Percentiles rank a stretch among this genome's conserved stretches.
These are phyloP conservation scores for Diorhabda carinulata DNA, from an alignment of 1,140 invertebrate species.

Conservation along the genomic window DNA sequence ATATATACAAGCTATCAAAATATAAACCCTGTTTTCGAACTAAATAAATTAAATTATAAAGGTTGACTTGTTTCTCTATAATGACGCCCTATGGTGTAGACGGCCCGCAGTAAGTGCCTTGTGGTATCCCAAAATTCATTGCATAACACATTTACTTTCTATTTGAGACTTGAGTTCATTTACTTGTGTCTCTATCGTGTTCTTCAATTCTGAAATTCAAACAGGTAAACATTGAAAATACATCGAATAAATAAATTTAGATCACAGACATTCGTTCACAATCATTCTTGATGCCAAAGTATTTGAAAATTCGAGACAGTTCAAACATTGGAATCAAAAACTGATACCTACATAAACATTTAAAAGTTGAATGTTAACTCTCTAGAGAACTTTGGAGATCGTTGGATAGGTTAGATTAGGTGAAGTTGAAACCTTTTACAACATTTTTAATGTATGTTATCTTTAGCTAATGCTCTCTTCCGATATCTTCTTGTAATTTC, in stretches of 20 bases:
- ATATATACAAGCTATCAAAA: neutral
- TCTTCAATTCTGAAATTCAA: slow-evolving; percentile 77
- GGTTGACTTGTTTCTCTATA: slow-evolving; percentile 14
- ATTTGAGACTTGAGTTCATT: slow-evolving; percentile 91
- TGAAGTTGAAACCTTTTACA: too few species aligned
- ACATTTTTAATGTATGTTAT: too few species aligned
- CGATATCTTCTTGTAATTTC: too few species aligned
- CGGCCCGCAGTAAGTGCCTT: slow-evolving; percentile 41
- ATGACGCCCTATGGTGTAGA: slow-evolving; percentile 26
- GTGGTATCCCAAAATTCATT: slow-evolving; percentile 58
- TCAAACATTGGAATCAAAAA: too few species aligned
- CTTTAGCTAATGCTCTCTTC: too few species aligned
- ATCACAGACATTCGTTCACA: neutral
- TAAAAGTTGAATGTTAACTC: too few species aligned
- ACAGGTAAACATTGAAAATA: slow-evolving; percentile 27
- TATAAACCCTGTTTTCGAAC: neutral
- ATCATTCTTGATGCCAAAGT: neutral
- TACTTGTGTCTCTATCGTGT: slow-evolving; percentile 90
- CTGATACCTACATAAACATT: too few species aligned
- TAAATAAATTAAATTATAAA: slow-evolving; percentile 1
- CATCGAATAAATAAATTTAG: neutral
- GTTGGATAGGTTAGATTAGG: too few species aligned
- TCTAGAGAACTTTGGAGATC: too few species aligned
- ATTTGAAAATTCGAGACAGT: neutral
- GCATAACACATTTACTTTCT: slow-evolving; percentile 88